Percentiles rank a stretch among this genome's conserved stretches.
These are phyloP conservation scores for Gambusia holbrooki DNA, from an alignment of 2,113 vertebrate genomes.

Conservation along the genomic window DNA sequence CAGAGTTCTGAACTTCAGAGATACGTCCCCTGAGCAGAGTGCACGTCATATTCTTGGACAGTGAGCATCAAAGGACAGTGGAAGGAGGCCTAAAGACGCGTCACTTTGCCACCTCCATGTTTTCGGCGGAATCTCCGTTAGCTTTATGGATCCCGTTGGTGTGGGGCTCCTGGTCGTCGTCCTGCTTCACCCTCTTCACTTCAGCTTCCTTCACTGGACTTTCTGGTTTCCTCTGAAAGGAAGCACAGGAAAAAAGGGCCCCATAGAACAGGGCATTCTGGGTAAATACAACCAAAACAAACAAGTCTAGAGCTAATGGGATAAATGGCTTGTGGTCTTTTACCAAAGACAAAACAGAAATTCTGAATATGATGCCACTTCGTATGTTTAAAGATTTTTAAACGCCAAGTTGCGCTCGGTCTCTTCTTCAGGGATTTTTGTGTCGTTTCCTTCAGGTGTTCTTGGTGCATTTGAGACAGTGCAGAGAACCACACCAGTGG, in stretches of 20 bases:
- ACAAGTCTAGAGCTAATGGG: too few relatives aligned
- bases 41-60: neutral
- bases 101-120: conserved; percentile 43
- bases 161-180: neutral
- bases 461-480: too few relatives aligned
- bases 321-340: too few relatives aligned
- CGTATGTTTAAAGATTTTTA: too few relatives aligned
- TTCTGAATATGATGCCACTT: too few relatives aligned
- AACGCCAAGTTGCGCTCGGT: too few relatives aligned
- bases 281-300: neutral
- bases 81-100: neutral
- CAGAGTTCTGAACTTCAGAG: neutral
- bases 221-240: conserved; percentile 72
- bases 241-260: neutral
- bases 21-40: too few relatives aligned
- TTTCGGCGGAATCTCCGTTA: conserved; percentile 20
- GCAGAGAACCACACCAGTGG: too few relatives aligned
- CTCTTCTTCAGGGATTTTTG: too few relatives aligned
- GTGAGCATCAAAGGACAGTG: neutral
- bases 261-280: too few relatives aligned
- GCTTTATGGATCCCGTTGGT: neutral
- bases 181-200: conserved; percentile 70
- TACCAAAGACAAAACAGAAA: too few relatives aligned
- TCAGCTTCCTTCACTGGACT: conserved; percentile 66
- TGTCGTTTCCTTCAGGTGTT: too few relatives aligned